phyloP scores from a whole-genome alignment of 2,113 vertebrate species.

The Ranitomeya variabilis region DNA sequence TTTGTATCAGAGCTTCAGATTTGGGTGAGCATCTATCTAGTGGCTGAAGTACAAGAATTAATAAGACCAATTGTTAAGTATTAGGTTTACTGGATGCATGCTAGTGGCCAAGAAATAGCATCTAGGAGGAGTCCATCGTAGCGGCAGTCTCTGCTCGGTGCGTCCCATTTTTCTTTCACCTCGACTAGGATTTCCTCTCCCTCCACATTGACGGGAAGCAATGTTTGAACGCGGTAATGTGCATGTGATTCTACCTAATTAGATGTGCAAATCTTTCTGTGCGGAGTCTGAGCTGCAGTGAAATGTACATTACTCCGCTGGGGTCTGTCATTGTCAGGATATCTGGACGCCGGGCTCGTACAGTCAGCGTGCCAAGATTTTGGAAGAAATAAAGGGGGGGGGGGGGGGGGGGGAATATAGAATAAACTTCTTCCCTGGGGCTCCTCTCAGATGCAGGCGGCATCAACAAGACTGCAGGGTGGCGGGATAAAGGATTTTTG shows the following conservation, averaged over 20 bases:
- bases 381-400: not conserved
- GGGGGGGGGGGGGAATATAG: too few species aligned
- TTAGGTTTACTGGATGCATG: too few species aligned
- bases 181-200: not conserved
- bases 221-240: slow-evolving; percentile 54
- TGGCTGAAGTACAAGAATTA: too few species aligned
- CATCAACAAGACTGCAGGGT: not conserved
- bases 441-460: not conserved
- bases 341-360: not conserved
- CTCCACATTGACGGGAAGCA: slow-evolving; percentile 28
- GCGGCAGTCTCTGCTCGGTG: not conserved
- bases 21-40: too few species aligned
- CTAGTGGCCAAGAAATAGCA: not conserved
- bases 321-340: slow-evolving; percentile 49
- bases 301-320: slow-evolving; percentile 51
- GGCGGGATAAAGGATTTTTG: too few species aligned
- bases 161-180: not conserved
- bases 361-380: slow-evolving; percentile 28
- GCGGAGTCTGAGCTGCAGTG: slow-evolving; percentile 37
- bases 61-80: too few species aligned
- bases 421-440: not conserved
- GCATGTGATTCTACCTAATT: slow-evolving; percentile 56
- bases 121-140: not conserved
- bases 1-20: too few species aligned
- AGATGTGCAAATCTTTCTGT: slow-evolving; percentile 53